Conservation (phyloP, 2,113 vertebrate species). For the Crotalus viridis region DNA sequence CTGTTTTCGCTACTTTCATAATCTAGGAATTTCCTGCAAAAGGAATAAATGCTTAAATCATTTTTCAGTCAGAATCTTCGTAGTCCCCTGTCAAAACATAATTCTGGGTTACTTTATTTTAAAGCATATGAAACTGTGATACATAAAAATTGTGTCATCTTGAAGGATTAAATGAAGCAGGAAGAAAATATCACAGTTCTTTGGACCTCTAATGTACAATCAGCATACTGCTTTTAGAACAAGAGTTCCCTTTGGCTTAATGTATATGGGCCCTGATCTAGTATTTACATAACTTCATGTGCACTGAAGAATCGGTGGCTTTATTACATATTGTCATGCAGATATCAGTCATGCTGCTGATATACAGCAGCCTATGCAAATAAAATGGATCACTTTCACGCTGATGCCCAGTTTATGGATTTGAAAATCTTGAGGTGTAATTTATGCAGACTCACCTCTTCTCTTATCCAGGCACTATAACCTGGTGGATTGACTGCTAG, state of each 20-base stretch:
- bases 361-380: background rate
- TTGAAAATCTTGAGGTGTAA: background rate
- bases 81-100: too few species aligned
- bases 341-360: background rate
- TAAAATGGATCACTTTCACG: background rate
- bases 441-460: conserved; percentile 81
- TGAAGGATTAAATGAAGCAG: background rate
- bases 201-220: background rate
- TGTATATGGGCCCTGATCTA: background rate
- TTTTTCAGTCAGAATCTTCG: background rate
- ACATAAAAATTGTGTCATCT: background rate
- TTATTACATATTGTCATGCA: background rate
- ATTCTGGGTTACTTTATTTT: background rate
- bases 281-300: background rate
- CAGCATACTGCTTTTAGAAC: background rate
- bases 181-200: background rate
- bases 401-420: background rate
- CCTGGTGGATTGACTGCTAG: conserved; percentile 89
- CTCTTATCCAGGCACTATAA: conserved; percentile 92
- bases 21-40: background rate
- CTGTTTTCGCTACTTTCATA: background rate
- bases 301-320: background rate
- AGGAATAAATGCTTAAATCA: background rate
- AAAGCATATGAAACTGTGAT: background rate
- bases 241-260: background rate